phyloP scores from a whole-genome alignment of 1,140 invertebrate species.

The Anthonomus grandis region DNA sequence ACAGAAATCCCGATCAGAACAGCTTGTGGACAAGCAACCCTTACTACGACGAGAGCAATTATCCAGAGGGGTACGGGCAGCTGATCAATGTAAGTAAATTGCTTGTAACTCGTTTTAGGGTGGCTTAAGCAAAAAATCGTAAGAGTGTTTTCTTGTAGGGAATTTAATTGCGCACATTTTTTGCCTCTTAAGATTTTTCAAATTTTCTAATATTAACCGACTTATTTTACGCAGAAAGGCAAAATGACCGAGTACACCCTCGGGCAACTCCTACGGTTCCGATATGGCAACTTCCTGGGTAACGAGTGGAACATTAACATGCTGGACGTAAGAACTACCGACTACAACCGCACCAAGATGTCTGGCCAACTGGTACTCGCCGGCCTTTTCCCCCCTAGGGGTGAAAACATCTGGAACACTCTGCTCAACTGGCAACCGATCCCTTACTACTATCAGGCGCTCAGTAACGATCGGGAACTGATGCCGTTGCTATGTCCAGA shows the following conservation, averaged over 20 bases:
- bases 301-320: conserved; percentile 49
- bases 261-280: conserved; percentile 58
- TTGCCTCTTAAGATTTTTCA: background rate
- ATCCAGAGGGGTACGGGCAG: conserved; percentile 18
- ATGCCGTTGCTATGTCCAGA: background rate
- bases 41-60: conserved; percentile 18
- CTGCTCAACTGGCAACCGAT: conserved; percentile 57
- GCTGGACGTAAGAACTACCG: conserved; percentile 46
- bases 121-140: background rate
- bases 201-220: background rate
- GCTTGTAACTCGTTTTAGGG: too few species aligned
- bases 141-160: background rate
- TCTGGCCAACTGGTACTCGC: conserved; percentile 54
- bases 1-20: conserved; percentile 9
- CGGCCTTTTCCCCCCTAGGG: conserved; percentile 53
- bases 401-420: conserved; percentile 47
- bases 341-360: conserved; percentile 58
- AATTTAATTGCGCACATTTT: too few species aligned
- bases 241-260: conserved; percentile 55
- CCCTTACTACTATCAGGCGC: conserved; percentile 43
- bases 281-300: conserved; percentile 60
- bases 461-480: background rate
- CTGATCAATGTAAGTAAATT: conserved; percentile 20
- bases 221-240: conserved; percentile 14
- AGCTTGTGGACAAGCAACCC: background rate